phyloP scores from a whole-genome alignment of 1,140 invertebrate genomes.

The Drosophila novamexicana region DNA sequence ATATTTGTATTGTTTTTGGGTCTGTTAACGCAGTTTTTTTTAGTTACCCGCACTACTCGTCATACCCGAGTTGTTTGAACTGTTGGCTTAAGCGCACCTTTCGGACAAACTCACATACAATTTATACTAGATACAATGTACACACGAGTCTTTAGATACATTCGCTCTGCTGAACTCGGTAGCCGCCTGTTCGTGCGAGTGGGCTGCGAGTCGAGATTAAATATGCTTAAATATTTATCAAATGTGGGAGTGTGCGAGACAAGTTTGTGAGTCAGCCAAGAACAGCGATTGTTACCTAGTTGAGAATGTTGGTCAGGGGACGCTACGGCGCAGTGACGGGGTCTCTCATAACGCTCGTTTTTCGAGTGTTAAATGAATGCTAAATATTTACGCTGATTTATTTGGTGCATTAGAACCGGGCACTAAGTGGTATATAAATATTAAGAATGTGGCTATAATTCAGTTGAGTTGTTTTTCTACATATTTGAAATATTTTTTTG shows the following conservation, averaged over 20 bases:
- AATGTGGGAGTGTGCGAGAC: conserved; percentile 79
- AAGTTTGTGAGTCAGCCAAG: conserved; percentile 75
- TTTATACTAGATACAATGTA: conserved; percentile 50
- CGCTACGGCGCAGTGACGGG: not conserved
- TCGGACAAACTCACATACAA: conserved; percentile 16
- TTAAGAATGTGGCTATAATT: conserved; percentile 58
- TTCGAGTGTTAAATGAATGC: conserved; percentile 70
- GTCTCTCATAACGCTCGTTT: conserved; percentile 3
- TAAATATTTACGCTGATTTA: conserved; percentile 80
- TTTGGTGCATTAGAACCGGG: conserved; percentile 71
- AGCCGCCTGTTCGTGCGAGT: conserved; percentile 53
- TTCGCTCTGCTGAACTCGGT: conserved; percentile 70
- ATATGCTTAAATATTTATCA: conserved; percentile 81
- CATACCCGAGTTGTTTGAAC: conserved; percentile 35
- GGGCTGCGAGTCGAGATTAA: conserved; percentile 59
- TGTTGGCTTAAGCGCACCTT: conserved; percentile 70
- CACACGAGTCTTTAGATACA: conserved; percentile 43
- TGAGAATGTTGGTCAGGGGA: conserved; percentile 3
- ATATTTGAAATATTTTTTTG: not conserved
- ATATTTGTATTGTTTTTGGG: conserved; percentile 20
- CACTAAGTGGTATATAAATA: conserved; percentile 76
- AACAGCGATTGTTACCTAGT: conserved; percentile 28
- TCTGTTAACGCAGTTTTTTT: conserved; percentile 18
- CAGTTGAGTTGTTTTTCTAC: conserved; percentile 6
- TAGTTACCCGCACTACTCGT: conserved; percentile 14